Conservation (phyloP, 2,113 vertebrate genomes). For the Amphiprion ocellaris region DNA sequence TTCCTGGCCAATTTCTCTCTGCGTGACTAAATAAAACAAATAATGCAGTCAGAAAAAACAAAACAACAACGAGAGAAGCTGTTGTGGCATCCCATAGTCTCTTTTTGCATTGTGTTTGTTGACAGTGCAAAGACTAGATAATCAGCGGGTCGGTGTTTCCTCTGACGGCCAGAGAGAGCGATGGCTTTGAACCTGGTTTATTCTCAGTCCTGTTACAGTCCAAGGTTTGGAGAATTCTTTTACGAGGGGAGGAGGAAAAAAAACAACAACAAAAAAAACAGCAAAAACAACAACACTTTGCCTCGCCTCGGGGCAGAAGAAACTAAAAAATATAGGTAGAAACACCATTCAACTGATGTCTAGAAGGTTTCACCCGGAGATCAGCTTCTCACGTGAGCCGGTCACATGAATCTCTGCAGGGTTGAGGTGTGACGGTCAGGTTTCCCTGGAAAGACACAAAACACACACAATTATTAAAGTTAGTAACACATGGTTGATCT, state of each 20-base stretch:
- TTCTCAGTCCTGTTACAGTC: slow-evolving; percentile 81
- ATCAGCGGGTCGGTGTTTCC: slow-evolving; percentile 79
- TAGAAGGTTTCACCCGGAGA: slow-evolving; percentile 84
- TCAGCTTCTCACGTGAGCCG: slow-evolving; percentile 93
- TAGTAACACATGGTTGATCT: too few species aligned
- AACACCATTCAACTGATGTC: slow-evolving; percentile 99
- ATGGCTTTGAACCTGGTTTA: slow-evolving; percentile 89
- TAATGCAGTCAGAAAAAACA: slow-evolving; percentile 68
- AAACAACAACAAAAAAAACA: slow-evolving; percentile 22
- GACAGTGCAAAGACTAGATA: slow-evolving; percentile 84
- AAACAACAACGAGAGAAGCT: slow-evolving; percentile 54
- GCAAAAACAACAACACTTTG: slow-evolving; percentile 79
- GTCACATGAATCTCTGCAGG: slow-evolving; percentile 92
- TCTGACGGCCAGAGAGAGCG: slow-evolving; percentile 70
- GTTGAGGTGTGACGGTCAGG: slow-evolving; percentile 87
- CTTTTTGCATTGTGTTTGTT: slow-evolving; percentile 81
- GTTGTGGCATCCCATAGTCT: slow-evolving; percentile 78
- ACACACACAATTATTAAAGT: neutral
- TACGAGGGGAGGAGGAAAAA: slow-evolving; percentile 43
- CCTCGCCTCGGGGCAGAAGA: slow-evolving; percentile 85
- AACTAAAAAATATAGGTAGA: slow-evolving; percentile 88
- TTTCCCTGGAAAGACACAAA: slow-evolving; percentile 84
- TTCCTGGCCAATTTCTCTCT: slow-evolving; percentile 71
- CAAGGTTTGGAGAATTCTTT: slow-evolving; percentile 71
- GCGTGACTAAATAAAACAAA: slow-evolving; percentile 69